Evolutionary conservation across 2,113 vertebrate genomes (phyloP).

Genomic region (Trichomycterus rosablanca): DNA sequence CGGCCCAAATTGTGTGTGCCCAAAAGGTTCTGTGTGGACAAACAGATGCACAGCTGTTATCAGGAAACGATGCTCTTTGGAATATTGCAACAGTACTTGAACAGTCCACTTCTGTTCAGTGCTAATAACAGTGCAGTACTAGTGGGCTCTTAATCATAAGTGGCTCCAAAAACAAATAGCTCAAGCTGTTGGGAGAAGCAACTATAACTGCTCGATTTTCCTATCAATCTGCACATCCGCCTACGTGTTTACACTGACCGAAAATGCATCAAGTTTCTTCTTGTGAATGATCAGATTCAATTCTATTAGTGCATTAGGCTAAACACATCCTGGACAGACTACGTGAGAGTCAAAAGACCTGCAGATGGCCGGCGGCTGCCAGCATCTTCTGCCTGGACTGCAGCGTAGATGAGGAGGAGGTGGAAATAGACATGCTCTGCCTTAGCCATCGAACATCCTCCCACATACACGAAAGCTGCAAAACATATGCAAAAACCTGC

Average conservation of each 20-base stretch:
- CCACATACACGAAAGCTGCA: constrained; percentile 97
- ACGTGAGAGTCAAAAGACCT: constrained; percentile 69
- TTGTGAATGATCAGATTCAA: constrained; percentile 25
- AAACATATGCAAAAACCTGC: constrained; percentile 32
- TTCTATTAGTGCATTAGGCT: constrained; percentile 27
- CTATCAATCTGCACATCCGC: constrained; percentile 6
- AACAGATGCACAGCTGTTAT: constrained; percentile 13
- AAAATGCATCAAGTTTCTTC: constrained; percentile 7
- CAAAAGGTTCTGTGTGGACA: constrained; percentile 79
- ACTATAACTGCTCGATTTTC: constrained; percentile 21
- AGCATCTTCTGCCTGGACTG: constrained; percentile 96
- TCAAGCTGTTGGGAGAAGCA: constrained; percentile 7
- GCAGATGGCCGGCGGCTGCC: constrained; percentile 82
- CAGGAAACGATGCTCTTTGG: constrained; percentile 8
- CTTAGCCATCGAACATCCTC: constrained; percentile 94
- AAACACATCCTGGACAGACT: constrained; percentile 29
- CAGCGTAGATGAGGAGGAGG: constrained; percentile 87
- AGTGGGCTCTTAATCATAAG: constrained; percentile 19
- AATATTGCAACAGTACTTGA: not conserved
- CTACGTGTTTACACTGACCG: not conserved
- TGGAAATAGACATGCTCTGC: constrained; percentile 82
- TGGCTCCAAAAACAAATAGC: constrained; percentile 24
- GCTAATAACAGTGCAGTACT: constrained; percentile 21
- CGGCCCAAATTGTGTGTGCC: constrained; percentile 92
- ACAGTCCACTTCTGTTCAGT: constrained; percentile 8